phyloP scores from a whole-genome alignment of 2,113 vertebrate genomes.

The Acanthisitta chloris region DNA sequence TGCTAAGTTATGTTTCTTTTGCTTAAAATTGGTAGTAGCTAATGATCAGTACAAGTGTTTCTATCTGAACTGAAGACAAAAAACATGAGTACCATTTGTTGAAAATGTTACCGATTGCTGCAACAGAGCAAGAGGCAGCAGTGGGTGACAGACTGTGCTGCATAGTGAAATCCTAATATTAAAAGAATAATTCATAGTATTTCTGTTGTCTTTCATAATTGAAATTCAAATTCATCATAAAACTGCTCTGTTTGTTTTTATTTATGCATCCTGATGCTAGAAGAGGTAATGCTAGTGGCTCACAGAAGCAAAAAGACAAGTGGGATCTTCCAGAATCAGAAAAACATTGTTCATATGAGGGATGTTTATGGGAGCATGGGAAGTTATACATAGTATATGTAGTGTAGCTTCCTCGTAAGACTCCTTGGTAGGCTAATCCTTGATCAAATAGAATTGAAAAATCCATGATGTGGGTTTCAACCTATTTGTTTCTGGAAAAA shows the following conservation, averaged over 20 bases:
- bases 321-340: neutral
- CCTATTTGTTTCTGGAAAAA: neutral
- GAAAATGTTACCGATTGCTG: neutral
- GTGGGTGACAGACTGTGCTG: neutral
- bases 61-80: neutral
- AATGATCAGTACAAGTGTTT: neutral
- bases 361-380: neutral
- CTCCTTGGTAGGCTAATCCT: neutral
- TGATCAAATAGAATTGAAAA: neutral
- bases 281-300: neutral
- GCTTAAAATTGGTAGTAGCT: neutral
- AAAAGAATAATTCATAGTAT: neutral
- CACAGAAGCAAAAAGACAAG: neutral
- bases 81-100: neutral
- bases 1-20: neutral
- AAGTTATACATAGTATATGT: neutral
- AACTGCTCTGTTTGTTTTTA: neutral
- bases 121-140: neutral
- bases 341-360: neutral
- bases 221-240: neutral
- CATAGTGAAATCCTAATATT: neutral
- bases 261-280: neutral
- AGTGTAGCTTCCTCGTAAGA: neutral
- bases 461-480: neutral
- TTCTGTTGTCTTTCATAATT: neutral